A percentile compares a stretch with the other conserved stretches of the same genome.
Conservation (phyloP, 2,888 invertebrate species). For the Urechis unicinctus region DNA sequence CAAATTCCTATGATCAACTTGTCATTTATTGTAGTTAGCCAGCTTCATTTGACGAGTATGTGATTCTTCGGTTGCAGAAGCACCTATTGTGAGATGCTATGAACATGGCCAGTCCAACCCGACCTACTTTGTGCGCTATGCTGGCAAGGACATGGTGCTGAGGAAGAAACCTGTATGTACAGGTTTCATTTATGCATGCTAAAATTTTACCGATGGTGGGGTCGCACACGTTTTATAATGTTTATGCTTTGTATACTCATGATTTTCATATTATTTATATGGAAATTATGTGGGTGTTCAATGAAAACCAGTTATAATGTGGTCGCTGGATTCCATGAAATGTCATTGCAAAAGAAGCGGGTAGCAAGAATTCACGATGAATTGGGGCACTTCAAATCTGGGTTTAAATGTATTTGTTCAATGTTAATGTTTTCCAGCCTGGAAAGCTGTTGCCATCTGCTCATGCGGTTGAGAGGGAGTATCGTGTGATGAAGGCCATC, state of each 20-base stretch:
- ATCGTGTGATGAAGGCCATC: conserved; percentile 48
- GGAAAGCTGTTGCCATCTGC: conserved; percentile 52
- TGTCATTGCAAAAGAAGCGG: too few relatives aligned
- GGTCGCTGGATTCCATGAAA: too few relatives aligned
- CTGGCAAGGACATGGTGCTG: conserved; percentile 45
- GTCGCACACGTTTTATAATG: too few relatives aligned
- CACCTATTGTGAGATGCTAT: conserved; percentile 34
- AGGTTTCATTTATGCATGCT: too few relatives aligned
- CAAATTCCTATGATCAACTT: too few relatives aligned
- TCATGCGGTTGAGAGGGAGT: conserved; percentile 53
- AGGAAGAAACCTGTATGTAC: conserved; percentile 52
- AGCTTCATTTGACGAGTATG: too few relatives aligned
- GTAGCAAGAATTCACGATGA: too few relatives aligned
- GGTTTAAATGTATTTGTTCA: not conserved
- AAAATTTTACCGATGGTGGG: too few relatives aligned
- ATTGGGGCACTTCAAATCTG: too few relatives aligned
- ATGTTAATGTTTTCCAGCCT: conserved; percentile 29
- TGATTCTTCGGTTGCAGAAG: conserved; percentile 19
- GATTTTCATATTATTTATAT: not conserved
- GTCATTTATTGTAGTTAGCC: too few relatives aligned
- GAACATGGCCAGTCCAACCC: conserved; percentile 53
- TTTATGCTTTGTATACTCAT: too few relatives aligned
- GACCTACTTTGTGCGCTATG: conserved; percentile 49
- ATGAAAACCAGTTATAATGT: too few relatives aligned
- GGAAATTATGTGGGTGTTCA: not conserved